Evolutionary conservation across 1,140 invertebrate species (phyloP).

Genomic region (Asbolus verrucosus): DNA sequence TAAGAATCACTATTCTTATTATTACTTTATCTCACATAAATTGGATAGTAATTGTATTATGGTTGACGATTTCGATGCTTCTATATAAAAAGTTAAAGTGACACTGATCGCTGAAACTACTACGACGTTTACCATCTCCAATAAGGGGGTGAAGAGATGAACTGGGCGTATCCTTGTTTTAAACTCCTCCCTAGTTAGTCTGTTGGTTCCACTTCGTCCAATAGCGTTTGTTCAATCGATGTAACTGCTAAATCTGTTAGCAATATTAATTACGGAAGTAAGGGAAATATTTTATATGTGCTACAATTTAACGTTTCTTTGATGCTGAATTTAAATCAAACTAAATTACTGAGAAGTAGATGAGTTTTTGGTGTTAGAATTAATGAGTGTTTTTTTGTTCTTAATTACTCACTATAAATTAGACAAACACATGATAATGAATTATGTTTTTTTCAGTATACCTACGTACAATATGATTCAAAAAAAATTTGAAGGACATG

Average conservation of each 20-base stretch:
- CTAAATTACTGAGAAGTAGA: too few relatives aligned
- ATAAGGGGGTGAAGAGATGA: slow-evolving; percentile 41
- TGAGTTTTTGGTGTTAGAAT: too few relatives aligned
- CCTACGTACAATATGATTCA: too few relatives aligned
- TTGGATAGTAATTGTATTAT: neutral
- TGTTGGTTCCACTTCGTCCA: slow-evolving; percentile 53
- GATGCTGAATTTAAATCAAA: neutral
- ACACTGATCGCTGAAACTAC: slow-evolving; percentile 29
- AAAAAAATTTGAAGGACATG: too few relatives aligned
- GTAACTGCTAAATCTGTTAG: slow-evolving; percentile 50
- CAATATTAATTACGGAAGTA: slow-evolving; percentile 58
- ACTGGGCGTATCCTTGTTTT: slow-evolving; percentile 31
- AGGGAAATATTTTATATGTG: slow-evolving; percentile 51
- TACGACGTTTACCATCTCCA: neutral
- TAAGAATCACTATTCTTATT: too few relatives aligned
- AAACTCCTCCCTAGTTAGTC: slow-evolving; percentile 44
- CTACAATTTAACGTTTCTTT: slow-evolving; percentile 24
- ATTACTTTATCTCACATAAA: too few relatives aligned
- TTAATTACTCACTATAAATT: too few relatives aligned
- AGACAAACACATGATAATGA: too few relatives aligned
- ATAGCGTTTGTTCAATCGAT: slow-evolving; percentile 54
- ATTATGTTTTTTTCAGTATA: too few relatives aligned
- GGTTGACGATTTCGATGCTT: neutral
- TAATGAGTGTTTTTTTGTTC: too few relatives aligned
- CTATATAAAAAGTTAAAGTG: slow-evolving; percentile 14